Evolutionary conservation across 2,113 vertebrate genomes (phyloP).

Genomic region (Himantopus leucocephalus): DNA sequence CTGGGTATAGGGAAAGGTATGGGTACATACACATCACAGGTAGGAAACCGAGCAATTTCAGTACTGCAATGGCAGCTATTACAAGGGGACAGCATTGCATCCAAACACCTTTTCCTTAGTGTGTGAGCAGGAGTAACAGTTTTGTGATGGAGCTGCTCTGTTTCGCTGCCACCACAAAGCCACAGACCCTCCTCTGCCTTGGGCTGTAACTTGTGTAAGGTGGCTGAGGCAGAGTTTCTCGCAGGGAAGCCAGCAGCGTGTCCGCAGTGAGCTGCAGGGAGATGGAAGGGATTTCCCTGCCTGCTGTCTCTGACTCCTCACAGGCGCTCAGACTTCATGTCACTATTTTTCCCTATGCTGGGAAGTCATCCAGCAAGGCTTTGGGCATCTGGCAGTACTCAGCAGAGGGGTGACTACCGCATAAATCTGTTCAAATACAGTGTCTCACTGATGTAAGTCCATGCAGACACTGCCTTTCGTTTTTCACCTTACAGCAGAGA

Average conservation of each 20-base stretch:
- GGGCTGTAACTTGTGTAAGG: background rate
- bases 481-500: background rate
- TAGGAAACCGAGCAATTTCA: background rate
- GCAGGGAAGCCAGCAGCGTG: fast-evolving
- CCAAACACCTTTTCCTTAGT: background rate
- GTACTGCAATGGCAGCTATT: background rate
- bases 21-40: background rate
- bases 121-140: background rate
- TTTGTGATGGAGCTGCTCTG: background rate
- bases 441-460: background rate
- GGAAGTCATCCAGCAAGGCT: background rate
- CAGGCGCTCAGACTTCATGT: background rate
- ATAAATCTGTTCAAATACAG: background rate
- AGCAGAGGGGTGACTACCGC: background rate
- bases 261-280: background rate
- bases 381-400: background rate
- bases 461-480: background rate
- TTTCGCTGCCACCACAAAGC: background rate
- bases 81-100: background rate
- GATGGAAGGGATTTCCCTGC: background rate
- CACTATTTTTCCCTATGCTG: background rate
- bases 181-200: background rate
- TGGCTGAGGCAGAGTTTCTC: background rate
- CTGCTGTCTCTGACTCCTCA: background rate
- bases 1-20: background rate